Evolutionary conservation across 2,888 invertebrate genomes (phyloP), one percentile per base, ranked within the genome.

Genomic region (Drosophila histrio): DNA sequence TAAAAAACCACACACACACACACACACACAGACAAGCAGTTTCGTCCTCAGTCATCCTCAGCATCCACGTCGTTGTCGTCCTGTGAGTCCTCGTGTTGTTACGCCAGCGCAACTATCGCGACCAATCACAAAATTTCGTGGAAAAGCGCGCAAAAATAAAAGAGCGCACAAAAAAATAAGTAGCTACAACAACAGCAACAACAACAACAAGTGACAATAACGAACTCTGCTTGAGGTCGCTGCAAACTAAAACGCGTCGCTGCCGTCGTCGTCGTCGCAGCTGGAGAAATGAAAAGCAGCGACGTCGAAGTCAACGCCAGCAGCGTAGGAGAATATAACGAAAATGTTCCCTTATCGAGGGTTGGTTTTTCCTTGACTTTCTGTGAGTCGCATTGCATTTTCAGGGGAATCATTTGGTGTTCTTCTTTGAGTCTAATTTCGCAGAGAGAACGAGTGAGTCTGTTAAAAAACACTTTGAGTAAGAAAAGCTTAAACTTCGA

Each of bases 91-190:
- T 77, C 75, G 73, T 72, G 69, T 56, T 52, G 64, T 43, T 28
- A 73, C 77, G 75, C 73, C 73, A 69, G 74, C 75, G 73, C 73
- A 73, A 61, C 77, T 64, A 57, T 52, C 84, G 84, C 88, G 84
- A 85, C 84, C 84, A 88, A 85, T 85, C 84, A 85, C 84, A 85
- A 83, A 83, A 88, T 88, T 83, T 83, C 88, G 83, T 86, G 82
- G 82, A 88, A 88, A 88, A 87, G 81, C 87, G 88, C 85, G 85
- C 82, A 88, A 86, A 86, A 86, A 84, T 75, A 84, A 84, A 84
- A 74, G 61, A 75, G 66, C 64, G 58, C 60, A 72, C 75, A 70
- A 87, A 83, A 85, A 77, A 78, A 71, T 84, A 86, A 83, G 73
- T 83, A 82, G 76, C 63, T 62, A 53, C 60, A 53, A 17, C 43